Base-by-base conservation (phyloP, 2,797 vertebrate genomes). In the Euphonia xanthogaster region DNA sequence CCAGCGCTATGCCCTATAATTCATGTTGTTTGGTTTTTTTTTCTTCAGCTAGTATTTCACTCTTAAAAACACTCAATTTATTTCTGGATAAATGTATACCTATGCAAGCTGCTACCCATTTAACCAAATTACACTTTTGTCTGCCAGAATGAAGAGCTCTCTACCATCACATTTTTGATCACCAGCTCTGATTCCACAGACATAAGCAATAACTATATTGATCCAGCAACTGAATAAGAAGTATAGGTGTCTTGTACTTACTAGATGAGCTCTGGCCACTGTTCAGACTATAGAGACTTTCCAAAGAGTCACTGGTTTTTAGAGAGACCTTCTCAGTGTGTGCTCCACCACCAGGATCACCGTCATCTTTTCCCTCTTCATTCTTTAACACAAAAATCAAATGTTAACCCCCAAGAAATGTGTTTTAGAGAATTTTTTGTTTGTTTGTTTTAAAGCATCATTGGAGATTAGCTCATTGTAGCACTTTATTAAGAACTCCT, bases 181-280 rank as follows among this genome's bases (percentile, higher is more conserved):
- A 84, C n/a, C 58, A 90, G 55, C 48, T 68, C 82, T 67, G 70
- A 90, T 68, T 94, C 16, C 27, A 87, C 81, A 83, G 84, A 30
- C 50, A 93, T 73, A 90, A 88, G 76, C 63, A 95, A 68, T 68
- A 93, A 72, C 51, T 57, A 15, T 89, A 90, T 93, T 45, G 73
- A 85, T 88, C 9, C 51, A 88, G 19, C 8, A n/a, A 60, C 60
- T 85, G 47, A 86, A 60, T 48, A 63, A 90, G 80, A 74, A 77
- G 37, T 40, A 45, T 66, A 60, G 63, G 35, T 74, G 83, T 62
- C 85, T 84, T 74, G 53, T 68, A 96, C 98, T 99, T 98, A 99
- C 99, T 99, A 86, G 99, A 99, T 80, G 99, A 99, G 96, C 99
- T 99, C 93, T 98, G 98, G 70, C 98, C 98, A 77, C 99, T 99